Conservation (phyloP, 2,888 invertebrate species). For the Ptychoptera albimana region DNA sequence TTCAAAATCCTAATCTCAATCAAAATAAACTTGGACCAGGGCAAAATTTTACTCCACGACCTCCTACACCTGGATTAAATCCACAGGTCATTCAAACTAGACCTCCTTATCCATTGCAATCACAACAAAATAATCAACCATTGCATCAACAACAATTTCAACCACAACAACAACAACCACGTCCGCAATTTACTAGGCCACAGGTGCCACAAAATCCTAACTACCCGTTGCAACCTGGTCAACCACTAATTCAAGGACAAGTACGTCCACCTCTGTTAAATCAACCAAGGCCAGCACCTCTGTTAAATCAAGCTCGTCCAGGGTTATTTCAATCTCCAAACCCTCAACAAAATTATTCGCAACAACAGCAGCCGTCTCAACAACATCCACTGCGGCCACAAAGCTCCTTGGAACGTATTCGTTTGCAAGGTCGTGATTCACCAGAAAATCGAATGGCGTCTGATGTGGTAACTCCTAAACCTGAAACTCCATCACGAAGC, state of each 20-base stretch:
- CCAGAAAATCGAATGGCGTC: conserved; percentile 3
- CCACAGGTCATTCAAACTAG: conserved; percentile 11
- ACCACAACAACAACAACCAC: conserved; percentile 15
- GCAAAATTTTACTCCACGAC: not conserved
- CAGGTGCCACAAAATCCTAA: conserved; percentile 4
- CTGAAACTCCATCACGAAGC: not conserved
- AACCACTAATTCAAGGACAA: conserved; percentile 2
- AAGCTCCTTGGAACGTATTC: conserved; percentile 2
- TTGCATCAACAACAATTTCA: conserved; percentile 13
- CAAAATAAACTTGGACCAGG: conserved; percentile 13
- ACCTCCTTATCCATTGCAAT: conserved; percentile 21
- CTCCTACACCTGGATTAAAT: conserved; percentile 10
- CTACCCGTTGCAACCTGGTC: not conserved
- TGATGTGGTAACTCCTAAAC: conserved; percentile 1
- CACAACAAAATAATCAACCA: conserved; percentile 16
- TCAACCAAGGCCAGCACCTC: not conserved
- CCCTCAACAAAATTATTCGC: conserved; percentile 3
- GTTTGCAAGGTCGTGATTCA: conserved; percentile 5
- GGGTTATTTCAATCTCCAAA: not conserved
- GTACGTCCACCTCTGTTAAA: not conserved
- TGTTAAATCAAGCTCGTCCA: not conserved
- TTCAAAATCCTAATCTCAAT: conserved; percentile 2
- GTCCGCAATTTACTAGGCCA: conserved; percentile 3
- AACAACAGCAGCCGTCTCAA: conserved; percentile 8
- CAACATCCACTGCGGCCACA: not conserved